A percentile compares a stretch with the other conserved stretches of the same genome.
phyloP scores from a whole-genome alignment of 2,888 invertebrate species.

The Clivina fossor region DNA sequence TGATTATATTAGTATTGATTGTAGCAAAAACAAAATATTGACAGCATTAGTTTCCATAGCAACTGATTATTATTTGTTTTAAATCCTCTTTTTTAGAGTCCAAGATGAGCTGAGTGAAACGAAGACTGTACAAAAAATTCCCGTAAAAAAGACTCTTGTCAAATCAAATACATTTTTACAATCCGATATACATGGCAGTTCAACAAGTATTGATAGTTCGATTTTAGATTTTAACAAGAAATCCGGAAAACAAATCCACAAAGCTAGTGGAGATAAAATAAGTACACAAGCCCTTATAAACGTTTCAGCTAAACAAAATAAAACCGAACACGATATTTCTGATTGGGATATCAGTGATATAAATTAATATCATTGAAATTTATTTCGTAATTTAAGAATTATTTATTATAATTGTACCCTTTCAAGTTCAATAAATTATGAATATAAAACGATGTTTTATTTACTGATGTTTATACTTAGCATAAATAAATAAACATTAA shows the following conservation, averaged over 20 bases:
- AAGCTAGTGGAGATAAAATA: constrained; percentile 16
- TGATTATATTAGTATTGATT: too few species aligned
- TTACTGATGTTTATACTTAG: too few species aligned
- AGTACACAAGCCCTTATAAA: constrained; percentile 27
- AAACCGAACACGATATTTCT: constrained; percentile 38
- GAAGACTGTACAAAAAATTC: background rate
- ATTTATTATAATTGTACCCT: too few species aligned
- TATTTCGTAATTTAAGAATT: too few species aligned
- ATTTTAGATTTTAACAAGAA: constrained; percentile 38
- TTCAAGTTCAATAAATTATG: too few species aligned
- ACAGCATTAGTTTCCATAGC: too few species aligned
- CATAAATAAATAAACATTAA: too few species aligned
- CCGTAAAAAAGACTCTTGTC: constrained; percentile 13
- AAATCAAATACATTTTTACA: constrained; percentile 18
- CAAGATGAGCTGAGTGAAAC: too few species aligned
- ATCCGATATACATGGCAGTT: constrained; percentile 19
- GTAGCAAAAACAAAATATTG: too few species aligned
- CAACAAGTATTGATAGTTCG: constrained; percentile 40
- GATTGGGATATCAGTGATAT: constrained; percentile 39
- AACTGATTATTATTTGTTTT: too few species aligned
- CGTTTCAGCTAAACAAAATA: constrained; percentile 22
- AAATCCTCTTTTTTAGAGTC: too few species aligned
- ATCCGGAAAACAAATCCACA: constrained; percentile 4
- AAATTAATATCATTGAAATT: constrained; percentile 7
- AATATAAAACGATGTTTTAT: too few species aligned